Evolutionary conservation across 2,797 vertebrate species (phyloP).

Genomic region (Vespertilio murinus): DNA sequence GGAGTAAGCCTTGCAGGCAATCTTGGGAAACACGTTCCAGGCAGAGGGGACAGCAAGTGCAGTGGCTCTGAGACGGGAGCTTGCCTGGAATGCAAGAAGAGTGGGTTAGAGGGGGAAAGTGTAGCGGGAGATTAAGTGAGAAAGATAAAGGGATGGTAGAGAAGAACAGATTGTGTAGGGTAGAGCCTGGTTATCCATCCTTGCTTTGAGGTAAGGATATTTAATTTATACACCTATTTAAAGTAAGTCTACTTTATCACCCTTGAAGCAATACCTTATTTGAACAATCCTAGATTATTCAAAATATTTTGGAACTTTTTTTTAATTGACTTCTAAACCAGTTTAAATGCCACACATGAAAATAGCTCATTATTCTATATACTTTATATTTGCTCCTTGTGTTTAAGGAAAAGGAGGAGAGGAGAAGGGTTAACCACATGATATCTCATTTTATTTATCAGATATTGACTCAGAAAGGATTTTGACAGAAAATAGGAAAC

Average conservation of each 20-base stretch:
- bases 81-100: background rate
- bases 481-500: conserved; percentile 62
- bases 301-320: conserved; percentile 41
- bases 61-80: background rate
- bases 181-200: background rate
- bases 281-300: conserved; percentile 48
- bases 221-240: background rate
- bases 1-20: background rate
- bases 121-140: background rate
- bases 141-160: background rate
- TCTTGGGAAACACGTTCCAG: background rate
- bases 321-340: conserved; percentile 18
- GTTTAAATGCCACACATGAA: conserved; percentile 21
- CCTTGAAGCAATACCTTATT: background rate
- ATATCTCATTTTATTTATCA: conserved; percentile 43
- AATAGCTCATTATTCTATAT: conserved; percentile 39
- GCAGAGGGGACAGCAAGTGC: background rate
- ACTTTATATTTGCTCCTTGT: conserved; percentile 30
- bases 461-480: conserved; percentile 46
- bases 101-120: background rate
- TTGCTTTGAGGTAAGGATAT: conserved; percentile 53
- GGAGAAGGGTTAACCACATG: background rate
- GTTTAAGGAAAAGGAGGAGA: conserved; percentile 35
- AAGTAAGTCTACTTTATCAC: conserved; percentile 20
- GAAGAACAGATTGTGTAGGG: background rate